phyloP scores from a whole-genome alignment of 1,140 invertebrate species.

The Drosophila rufa region DNA sequence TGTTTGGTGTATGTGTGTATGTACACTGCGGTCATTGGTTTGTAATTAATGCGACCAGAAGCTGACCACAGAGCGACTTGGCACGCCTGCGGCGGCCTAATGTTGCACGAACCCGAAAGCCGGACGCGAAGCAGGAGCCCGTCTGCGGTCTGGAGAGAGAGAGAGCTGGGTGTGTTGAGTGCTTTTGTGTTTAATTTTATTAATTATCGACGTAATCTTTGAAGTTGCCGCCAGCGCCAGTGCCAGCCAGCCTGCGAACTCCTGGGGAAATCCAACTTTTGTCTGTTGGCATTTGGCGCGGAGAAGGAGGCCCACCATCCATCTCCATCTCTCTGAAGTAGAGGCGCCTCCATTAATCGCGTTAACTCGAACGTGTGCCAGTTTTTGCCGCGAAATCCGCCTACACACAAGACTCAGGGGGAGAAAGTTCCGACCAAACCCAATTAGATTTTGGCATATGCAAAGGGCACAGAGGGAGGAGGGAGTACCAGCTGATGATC shows the following conservation, averaged over 20 bases:
- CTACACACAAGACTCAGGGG: conserved; percentile 5
- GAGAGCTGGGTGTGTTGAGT: conserved; percentile 35
- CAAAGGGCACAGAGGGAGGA: background rate
- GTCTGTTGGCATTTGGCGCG: conserved; percentile 21
- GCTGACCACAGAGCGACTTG: conserved; percentile 57
- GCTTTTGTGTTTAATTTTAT: conserved; percentile 82
- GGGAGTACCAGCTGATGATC: conserved; percentile 4
- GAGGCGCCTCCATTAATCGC: conserved; percentile 63
- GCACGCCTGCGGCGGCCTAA: conserved; percentile 65
- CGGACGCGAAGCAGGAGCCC: conserved; percentile 3
- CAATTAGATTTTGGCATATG: conserved; percentile 39
- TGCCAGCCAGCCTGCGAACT: conserved; percentile 8
- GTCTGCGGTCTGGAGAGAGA: conserved; percentile 26
- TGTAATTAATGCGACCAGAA: conserved; percentile 78
- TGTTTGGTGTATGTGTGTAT: conserved; percentile 7
- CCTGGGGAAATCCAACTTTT: conserved; percentile 33
- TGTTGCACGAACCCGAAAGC: conserved; percentile 31
- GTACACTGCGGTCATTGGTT: conserved; percentile 72
- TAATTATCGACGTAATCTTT: conserved; percentile 80
- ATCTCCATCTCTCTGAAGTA: conserved; percentile 8
- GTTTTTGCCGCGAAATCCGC: conserved; percentile 17
- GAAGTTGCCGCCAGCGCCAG: conserved; percentile 48
- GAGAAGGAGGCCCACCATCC: background rate
- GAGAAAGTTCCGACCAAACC: conserved; percentile 25
- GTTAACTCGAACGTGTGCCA: conserved; percentile 57